Conservation (phyloP, 2,797 vertebrate genomes). For the Spea hammondii region DNA sequence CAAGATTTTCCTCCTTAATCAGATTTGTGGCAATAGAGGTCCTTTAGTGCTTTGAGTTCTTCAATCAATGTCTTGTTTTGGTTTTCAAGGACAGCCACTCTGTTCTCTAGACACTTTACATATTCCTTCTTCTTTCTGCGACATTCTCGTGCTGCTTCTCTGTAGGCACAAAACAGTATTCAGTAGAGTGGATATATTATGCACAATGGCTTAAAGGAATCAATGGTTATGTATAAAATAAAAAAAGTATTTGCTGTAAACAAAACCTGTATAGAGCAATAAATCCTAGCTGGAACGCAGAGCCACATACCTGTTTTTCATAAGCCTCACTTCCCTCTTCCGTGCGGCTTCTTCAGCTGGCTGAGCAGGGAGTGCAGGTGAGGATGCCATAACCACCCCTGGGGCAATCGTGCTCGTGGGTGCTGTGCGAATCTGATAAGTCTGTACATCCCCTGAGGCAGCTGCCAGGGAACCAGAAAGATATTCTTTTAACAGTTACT, state of each 20-base stretch:
- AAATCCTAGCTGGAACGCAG: not conserved
- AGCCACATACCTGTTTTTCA: constrained; percentile 92
- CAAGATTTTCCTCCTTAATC: constrained; percentile 73
- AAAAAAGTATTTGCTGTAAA: not conserved
- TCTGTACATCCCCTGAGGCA: constrained; percentile 95
- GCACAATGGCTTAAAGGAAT: not conserved
- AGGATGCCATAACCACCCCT: constrained; percentile 94
- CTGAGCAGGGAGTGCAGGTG: constrained; percentile 84
- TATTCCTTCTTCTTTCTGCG: constrained; percentile 99
- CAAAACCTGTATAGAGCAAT: not conserved
- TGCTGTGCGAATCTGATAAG: constrained; percentile 96
- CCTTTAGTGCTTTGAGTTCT: constrained; percentile 99
- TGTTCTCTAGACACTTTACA: constrained; percentile 99
- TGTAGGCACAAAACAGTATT: constrained; percentile 64
- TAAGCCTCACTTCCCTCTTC: constrained; percentile 95
- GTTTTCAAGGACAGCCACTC: constrained; percentile 98
- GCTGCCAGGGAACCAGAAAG: constrained; percentile 63
- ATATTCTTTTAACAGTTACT: not conserved
- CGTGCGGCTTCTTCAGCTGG: constrained; percentile 91
- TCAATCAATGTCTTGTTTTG: constrained; percentile 99
- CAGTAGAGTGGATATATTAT: not conserved
- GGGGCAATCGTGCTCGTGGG: constrained; percentile 87
- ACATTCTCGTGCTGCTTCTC: constrained; percentile 96
- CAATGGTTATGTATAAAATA: not conserved
- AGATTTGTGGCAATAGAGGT: constrained; percentile 99